Percentiles rank a stretch among this genome's conserved stretches.
Evolutionary conservation across 2,797 vertebrate species (phyloP).

Genomic region (Anguilla pacifica): DNA sequence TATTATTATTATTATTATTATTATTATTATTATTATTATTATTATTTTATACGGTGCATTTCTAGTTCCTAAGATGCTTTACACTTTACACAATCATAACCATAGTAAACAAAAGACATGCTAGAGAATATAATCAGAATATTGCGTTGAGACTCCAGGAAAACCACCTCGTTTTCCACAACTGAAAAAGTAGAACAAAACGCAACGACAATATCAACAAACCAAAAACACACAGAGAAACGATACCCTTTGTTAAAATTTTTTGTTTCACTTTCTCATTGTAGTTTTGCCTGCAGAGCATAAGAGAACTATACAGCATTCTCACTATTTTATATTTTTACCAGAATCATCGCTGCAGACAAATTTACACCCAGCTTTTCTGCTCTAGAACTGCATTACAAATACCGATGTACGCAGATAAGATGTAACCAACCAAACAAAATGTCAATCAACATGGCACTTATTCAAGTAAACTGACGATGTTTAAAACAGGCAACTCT

Average conservation of each 20-base stretch:
- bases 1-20: too few species aligned
- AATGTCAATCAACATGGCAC: background rate
- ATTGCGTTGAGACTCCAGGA: background rate
- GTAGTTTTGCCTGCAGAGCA: background rate
- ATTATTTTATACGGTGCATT: too few species aligned
- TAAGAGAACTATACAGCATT: background rate
- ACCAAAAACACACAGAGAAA: background rate
- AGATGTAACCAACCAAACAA: background rate
- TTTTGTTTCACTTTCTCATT: background rate
- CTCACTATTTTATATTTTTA: background rate
- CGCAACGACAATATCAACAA: background rate
- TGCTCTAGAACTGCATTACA: background rate
- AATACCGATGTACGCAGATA: background rate
- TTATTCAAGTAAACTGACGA: background rate
- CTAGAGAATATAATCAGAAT: background rate
- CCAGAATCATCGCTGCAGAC: background rate
- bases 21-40: too few species aligned
- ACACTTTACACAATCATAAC: background rate
- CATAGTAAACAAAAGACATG: background rate
- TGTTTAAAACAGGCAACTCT: background rate
- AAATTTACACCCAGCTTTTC: background rate
- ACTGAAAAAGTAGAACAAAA: background rate
- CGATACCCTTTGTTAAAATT: background rate
- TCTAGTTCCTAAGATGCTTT: too few species aligned
- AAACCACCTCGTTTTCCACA: background rate